Evolutionary conservation across 2,888 invertebrate species (phyloP).

Genomic region (Drosophila affinis): DNA sequence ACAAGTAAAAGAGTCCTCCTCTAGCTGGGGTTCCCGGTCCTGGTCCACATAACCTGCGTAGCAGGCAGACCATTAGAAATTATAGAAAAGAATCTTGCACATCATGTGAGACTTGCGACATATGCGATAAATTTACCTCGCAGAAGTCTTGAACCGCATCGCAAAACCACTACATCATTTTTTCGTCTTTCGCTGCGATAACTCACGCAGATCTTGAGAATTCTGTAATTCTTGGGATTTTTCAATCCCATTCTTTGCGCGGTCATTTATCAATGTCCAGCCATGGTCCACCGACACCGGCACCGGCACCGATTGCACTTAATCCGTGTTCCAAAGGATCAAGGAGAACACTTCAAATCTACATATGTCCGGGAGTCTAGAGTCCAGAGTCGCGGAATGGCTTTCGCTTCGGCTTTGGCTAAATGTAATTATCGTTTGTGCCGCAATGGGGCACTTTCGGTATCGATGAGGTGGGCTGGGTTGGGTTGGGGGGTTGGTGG

Average conservation of each 20-base stretch:
- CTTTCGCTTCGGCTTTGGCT: conserved; percentile 4
- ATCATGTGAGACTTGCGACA: conserved; percentile 77
- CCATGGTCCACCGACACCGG: background rate
- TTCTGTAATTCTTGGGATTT: conserved; percentile 42
- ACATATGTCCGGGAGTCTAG: conserved; percentile 17
- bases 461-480: conserved; percentile 49
- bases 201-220: conserved; percentile 51
- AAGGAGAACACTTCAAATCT: conserved; percentile 73
- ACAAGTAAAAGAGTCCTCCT: conserved; percentile 48
- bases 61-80: conserved; percentile 72
- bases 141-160: conserved; percentile 49
- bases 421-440: conserved; percentile 74
- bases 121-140: conserved; percentile 73
- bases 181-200: conserved; percentile 47
- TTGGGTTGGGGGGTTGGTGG: conserved; percentile 2
- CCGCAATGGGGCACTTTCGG: conserved; percentile 71
- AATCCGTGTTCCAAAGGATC: conserved; percentile 72
- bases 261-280: conserved; percentile 70
- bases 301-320: conserved; percentile 55
- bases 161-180: conserved; percentile 67
- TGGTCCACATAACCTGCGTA: conserved; percentile 38
- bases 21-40: conserved; percentile 29
- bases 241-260: conserved; percentile 62
- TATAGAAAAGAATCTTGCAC: conserved; percentile 62
- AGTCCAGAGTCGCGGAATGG: conserved; percentile 12